These are phyloP conservation scores for Ischnura elegans DNA, from an alignment of 2,888 invertebrate species.

Conservation along the genomic window DNA sequence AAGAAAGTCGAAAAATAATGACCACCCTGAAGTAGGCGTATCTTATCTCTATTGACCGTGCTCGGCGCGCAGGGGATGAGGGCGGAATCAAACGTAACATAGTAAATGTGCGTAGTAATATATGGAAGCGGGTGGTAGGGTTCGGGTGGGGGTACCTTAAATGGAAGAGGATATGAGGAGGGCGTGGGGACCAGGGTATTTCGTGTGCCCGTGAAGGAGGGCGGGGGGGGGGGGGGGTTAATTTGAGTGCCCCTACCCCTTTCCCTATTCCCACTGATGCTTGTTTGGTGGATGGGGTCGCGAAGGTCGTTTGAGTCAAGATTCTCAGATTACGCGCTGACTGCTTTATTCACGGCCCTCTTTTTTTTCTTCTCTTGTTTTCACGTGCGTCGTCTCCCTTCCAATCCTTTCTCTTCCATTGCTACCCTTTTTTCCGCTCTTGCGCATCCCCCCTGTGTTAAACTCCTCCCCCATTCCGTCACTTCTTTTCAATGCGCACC, in stretches of 20 bases:
- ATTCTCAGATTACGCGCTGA: conserved; percentile 2
- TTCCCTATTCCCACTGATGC: no score
- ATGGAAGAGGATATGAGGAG: not conserved
- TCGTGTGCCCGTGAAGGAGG: not conserved
- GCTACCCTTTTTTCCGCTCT: not conserved
- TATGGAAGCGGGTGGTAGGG: not conserved
- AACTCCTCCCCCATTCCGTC: no score
- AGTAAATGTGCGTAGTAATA: no score
- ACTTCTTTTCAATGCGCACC: no score
- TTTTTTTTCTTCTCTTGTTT: not conserved
- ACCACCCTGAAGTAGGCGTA: no score
- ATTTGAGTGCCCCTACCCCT: not conserved
- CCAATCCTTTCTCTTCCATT: not conserved
- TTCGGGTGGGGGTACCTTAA: not conserved
- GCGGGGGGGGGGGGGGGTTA: not conserved
- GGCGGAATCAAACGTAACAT: no score
- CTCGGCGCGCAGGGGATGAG: no score
- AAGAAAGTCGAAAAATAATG: no score
- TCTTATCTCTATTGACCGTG: no score
- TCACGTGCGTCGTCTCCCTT: not conserved
- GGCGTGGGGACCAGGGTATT: not conserved
- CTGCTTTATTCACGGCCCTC: not conserved
- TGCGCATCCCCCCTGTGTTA: not conserved
- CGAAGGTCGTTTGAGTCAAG: not conserved
- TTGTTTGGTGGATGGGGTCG: not conserved